Conservation (phyloP, 2,888 invertebrate species). For the Lordiphosa andalusiaca region DNA sequence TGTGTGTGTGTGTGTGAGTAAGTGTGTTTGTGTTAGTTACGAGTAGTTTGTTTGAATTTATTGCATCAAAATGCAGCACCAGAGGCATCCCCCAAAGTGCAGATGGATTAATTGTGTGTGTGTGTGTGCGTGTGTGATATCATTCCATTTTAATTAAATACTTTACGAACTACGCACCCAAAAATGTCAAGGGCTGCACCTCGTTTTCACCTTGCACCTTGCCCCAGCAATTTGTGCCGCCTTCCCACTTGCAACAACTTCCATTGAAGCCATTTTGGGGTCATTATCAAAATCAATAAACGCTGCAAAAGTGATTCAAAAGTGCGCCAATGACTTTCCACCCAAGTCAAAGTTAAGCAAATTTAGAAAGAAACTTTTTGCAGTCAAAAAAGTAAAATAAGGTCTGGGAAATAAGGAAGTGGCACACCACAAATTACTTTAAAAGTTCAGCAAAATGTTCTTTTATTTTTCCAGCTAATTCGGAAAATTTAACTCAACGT, state of each 20-base stretch:
- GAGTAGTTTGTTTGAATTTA: constrained; percentile 64
- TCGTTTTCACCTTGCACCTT: constrained; percentile 15
- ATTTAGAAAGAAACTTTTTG: constrained; percentile 12
- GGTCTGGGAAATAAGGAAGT: not conserved
- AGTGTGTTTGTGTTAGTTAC: constrained; percentile 34
- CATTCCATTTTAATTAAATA: constrained; percentile 61
- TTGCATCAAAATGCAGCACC: constrained; percentile 50
- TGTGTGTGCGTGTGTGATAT: constrained; percentile 16
- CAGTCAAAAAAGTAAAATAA: constrained; percentile 2
- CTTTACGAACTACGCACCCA: constrained; percentile 18
- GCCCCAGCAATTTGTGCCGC: not conserved
- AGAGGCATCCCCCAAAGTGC: constrained; percentile 45
- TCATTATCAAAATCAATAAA: constrained; percentile 39
- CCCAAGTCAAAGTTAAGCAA: not conserved
- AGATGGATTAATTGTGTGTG: constrained; percentile 62
- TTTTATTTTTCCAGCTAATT: no score
- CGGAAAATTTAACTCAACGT: no score
- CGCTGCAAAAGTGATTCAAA: constrained; percentile 30
- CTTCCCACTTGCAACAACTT: constrained; percentile 21
- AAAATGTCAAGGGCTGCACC: constrained; percentile 29
- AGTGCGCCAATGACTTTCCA: constrained; percentile 21
- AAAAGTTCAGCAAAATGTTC: no score
- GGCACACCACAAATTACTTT: not conserved
- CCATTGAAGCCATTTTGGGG: constrained; percentile 35
- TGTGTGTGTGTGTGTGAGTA: constrained; percentile 26